Evolutionary conservation across 2,888 invertebrate species (phyloP), one percentile per base, ranked within the genome.

Genomic region (Phaonia tiefii): DNA sequence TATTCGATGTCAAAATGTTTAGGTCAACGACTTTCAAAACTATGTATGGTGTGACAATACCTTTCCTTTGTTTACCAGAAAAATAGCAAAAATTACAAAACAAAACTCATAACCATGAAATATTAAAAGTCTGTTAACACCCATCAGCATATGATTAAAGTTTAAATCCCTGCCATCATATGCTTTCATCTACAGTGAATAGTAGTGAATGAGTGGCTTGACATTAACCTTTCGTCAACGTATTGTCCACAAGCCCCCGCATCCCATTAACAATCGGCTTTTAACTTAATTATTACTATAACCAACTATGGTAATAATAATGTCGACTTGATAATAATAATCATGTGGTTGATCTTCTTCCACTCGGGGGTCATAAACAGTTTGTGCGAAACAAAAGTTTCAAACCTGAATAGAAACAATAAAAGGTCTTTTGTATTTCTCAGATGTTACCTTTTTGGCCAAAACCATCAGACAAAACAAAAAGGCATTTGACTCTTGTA

Each of bases 271-370:
- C 54, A 22, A 25, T 25, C 20, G 20, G 20, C 8, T n/a, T n/a
- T n/a, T n/a, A n/a, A n/a, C n/a, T n/a, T n/a, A n/a, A 49, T 49
- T 17, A 49, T 49, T 49, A 49, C 4, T 22, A 49, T 49, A 49
- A 49, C 49, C 17, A 49, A 15, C 20, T 8, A 46, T 44, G 1
- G 20, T 49, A 20, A 11, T 37, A 10, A 10, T 37, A 10, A 37
- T 37, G 37, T 37, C 10, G 37, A 49, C 20, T 5, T 20, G 20
- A 49, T 20, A 10, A 4, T 11, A 20, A 20, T 10, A 8, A 20
- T 20, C 8, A 49, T 49, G 2, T 2, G 15, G 46, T 1, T 46
- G 46, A 46, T 17, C 46, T 46, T n/a, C n/a, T n/a, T n/a, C n/a
- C n/a, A n/a, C n/a, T n/a, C n/a, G n/a, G n/a, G n/a, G n/a, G n/a